Evolutionary conservation across 2,888 invertebrate genomes (phyloP), one percentile per base, ranked within the genome.

Genomic region (Nesidiocoris tenuis): DNA sequence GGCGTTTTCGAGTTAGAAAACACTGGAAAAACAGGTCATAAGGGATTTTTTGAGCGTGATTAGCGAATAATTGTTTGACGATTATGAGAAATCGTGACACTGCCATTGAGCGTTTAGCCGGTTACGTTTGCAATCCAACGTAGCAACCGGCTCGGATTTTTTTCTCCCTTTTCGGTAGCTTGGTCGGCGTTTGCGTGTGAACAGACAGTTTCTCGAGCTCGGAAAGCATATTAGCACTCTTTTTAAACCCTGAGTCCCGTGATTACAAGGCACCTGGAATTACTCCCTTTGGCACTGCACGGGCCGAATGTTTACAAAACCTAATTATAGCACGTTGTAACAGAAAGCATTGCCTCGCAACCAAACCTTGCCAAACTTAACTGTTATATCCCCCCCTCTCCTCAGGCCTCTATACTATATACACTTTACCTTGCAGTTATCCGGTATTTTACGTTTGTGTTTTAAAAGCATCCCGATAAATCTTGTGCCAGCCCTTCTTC

Each of bases 191-290:
- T 70, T 59, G 70, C 70, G 70, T 70, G 70, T 70, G 70, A 70
- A 70, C 70, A 57, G 54, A 59, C 70, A 70, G 70, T 70, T 70
- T 67, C 59, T 59, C 59, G 24, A 59, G 59, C 59, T 63, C 59
- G 56, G 57, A 18, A 19, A 59, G 59, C 70, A 59, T 70, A 70
- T 70, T 70, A 70, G 70, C 70, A 70, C 70, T 70, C 70, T 70
- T 70, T 70, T 70, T 70, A 70, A 56, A 22, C 22, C 24, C 70
- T 24, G 59, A 56, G 22, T 22, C 67, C 63, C 59, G 70, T 70
- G 70, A 70, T 70, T 70, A 70, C 70, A 59, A 70, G 70, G 59
- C 59, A 70, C 70, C 70, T 57, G 59, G 70, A 70, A 70, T 70
- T 70, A 70, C 70, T 39, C 65, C 65, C 39, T 17, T 39, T 22